A percentile compares a stretch with the other conserved stretches of the same genome.
Evolutionary conservation across 2,113 vertebrate genomes (phyloP).

Genomic region (Paradisaea rubra): DNA sequence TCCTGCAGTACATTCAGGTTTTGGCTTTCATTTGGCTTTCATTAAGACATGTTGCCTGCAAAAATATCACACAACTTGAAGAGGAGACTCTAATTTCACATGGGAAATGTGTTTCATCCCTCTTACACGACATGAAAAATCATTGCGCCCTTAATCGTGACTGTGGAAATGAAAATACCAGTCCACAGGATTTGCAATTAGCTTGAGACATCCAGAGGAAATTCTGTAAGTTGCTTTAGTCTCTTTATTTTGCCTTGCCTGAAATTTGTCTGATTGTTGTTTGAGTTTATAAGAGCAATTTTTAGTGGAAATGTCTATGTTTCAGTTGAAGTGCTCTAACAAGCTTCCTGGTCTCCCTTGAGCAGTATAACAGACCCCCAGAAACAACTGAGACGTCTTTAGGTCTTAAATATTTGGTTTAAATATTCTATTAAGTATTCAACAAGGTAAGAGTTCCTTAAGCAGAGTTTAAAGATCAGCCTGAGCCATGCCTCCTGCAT

Average conservation of each 20-base stretch:
- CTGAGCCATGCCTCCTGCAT: background rate
- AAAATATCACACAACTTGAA: background rate
- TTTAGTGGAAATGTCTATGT: background rate
- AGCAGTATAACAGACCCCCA: background rate
- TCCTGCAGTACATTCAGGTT: background rate
- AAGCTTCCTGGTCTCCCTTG: background rate
- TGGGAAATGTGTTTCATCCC: conserved; percentile 33
- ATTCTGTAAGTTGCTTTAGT: background rate
- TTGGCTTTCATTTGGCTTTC: background rate
- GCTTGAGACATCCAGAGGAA: conserved; percentile 36
- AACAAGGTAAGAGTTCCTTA: background rate
- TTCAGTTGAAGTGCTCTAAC: conserved; percentile 6
- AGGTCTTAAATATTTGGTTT: background rate
- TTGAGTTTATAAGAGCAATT: conserved; percentile 19
- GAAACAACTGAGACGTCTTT: background rate
- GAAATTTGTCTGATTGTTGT: conserved; percentile 18
- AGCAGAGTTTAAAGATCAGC: background rate
- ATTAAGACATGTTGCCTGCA: background rate
- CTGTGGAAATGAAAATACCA: conserved; percentile 20
- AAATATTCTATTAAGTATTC: background rate
- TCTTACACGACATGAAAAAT: conserved; percentile 28
- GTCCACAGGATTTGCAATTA: conserved; percentile 45
- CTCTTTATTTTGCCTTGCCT: conserved; percentile 40
- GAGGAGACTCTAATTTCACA: background rate
- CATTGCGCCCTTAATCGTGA: conserved; percentile 16